phyloP scores from a whole-genome alignment of 2,113 vertebrate genomes.

The Elephantulus edwardii region DNA sequence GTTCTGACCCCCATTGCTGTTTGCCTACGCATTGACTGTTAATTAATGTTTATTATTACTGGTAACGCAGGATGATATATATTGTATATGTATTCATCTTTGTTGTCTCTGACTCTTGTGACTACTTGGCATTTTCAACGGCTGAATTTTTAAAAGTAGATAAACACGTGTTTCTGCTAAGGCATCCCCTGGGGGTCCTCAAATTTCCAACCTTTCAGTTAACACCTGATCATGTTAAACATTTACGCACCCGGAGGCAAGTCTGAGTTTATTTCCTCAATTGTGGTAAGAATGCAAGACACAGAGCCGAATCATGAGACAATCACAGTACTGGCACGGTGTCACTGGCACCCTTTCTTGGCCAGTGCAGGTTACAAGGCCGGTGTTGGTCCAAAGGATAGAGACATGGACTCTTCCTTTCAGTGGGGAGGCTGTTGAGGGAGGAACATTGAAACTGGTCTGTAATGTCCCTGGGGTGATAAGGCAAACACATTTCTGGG shows the following conservation, averaged over 20 bases:
- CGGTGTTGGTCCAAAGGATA: background rate
- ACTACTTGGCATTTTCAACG: too few species aligned
- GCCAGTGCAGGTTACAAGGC: background rate
- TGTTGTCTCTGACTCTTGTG: too few species aligned
- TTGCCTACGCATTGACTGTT: too few species aligned
- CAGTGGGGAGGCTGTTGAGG: background rate
- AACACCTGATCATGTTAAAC: background rate
- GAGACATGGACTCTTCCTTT: background rate
- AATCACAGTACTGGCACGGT: fast-evolving
- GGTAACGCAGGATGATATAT: too few species aligned
- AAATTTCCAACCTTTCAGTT: background rate
- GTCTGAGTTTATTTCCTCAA: background rate
- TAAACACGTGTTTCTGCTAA: background rate
- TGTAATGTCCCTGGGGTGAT: fast-evolving
- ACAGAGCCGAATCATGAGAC: background rate
- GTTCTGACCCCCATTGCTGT: background rate
- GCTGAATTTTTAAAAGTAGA: too few species aligned
- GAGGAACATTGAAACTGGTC: background rate
- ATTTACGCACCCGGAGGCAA: background rate
- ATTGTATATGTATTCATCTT: too few species aligned
- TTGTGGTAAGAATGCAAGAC: background rate
- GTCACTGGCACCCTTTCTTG: background rate
- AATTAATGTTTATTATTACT: too few species aligned
- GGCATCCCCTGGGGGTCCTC: background rate
- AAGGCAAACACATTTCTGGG: background rate